Evolutionary conservation across 2,888 invertebrate genomes (phyloP).

Genomic region (Machimus rusticus): DNA sequence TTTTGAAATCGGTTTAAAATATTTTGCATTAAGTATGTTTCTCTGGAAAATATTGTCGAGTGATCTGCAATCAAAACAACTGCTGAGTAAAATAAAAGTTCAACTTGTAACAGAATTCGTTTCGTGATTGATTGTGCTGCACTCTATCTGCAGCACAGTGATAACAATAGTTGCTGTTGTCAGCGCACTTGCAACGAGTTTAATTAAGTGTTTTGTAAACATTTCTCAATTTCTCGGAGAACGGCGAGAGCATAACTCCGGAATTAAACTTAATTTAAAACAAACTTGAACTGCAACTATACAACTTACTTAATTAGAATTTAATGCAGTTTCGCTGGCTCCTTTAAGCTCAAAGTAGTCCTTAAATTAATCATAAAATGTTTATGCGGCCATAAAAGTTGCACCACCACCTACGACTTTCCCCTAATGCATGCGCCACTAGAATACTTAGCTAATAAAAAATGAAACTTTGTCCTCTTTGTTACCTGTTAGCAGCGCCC

Average conservation of each 20-base stretch:
- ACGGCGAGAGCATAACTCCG: background rate
- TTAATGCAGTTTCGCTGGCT: background rate
- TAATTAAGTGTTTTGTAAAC: background rate
- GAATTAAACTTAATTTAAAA: constrained; percentile 18
- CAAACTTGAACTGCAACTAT: background rate
- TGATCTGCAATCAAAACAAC: background rate
- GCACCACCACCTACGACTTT: constrained; percentile 23
- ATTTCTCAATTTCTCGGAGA: background rate
- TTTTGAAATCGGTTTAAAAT: background rate
- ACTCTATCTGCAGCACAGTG: background rate
- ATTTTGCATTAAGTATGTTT: background rate
- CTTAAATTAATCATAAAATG: constrained; percentile 32
- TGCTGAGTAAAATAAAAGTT: background rate
- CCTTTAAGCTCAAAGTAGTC: constrained; percentile 21
- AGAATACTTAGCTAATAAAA: constrained; percentile 36
- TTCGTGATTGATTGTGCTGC: background rate
- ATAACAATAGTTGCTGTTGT: background rate
- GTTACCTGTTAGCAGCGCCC: constrained; percentile 27
- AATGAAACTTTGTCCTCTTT: constrained; percentile 35
- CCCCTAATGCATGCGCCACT: background rate
- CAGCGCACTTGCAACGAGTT: background rate
- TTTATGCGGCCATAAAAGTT: constrained; percentile 29
- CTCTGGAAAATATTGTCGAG: background rate
- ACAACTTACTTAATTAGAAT: constrained; percentile 30
- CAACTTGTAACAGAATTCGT: background rate